Evolutionary conservation across 2,888 invertebrate genomes (phyloP).

Genomic region (Dione vanillae): DNA sequence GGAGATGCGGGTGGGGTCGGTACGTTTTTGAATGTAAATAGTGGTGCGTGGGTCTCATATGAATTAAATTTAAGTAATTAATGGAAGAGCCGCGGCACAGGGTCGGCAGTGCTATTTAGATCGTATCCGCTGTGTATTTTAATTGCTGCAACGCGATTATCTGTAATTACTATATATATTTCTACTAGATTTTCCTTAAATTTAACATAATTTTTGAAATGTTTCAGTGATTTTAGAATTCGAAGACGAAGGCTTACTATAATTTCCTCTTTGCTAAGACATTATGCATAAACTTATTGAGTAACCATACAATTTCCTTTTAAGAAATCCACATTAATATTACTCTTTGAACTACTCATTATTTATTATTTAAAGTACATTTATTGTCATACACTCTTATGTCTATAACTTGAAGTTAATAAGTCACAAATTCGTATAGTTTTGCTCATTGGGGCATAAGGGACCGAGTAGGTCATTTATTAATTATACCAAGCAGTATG

Average conservation of each 20-base stretch:
- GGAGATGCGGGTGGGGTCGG: conserved; percentile 74
- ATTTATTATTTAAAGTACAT: too few species aligned
- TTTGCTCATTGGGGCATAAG: conserved; percentile 54
- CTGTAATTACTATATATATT: conserved; percentile 67
- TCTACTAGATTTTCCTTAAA: too few species aligned
- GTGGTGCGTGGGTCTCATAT: conserved; percentile 76
- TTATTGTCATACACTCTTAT: conserved; percentile 3
- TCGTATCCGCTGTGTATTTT: conserved; percentile 58
- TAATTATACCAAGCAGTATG: conserved; percentile 77
- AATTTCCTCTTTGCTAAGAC: background rate
- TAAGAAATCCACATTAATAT: too few species aligned
- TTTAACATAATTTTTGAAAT: conserved; percentile 6
- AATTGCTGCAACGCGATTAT: conserved; percentile 58
- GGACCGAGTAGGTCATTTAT: conserved; percentile 74
- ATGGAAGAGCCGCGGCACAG: conserved; percentile 61
- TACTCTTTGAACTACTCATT: too few species aligned
- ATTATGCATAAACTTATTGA: background rate
- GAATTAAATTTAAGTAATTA: conserved; percentile 85
- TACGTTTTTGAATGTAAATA: conserved; percentile 83
- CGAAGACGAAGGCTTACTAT: background rate
- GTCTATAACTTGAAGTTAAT: conserved; percentile 3
- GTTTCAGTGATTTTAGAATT: background rate
- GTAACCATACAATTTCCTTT: background rate
- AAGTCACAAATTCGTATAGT: conserved; percentile 27
- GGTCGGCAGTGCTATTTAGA: conserved; percentile 54